Base-by-base conservation (phyloP, 2,888 invertebrate species). In the Laspeyria flexula region DNA sequence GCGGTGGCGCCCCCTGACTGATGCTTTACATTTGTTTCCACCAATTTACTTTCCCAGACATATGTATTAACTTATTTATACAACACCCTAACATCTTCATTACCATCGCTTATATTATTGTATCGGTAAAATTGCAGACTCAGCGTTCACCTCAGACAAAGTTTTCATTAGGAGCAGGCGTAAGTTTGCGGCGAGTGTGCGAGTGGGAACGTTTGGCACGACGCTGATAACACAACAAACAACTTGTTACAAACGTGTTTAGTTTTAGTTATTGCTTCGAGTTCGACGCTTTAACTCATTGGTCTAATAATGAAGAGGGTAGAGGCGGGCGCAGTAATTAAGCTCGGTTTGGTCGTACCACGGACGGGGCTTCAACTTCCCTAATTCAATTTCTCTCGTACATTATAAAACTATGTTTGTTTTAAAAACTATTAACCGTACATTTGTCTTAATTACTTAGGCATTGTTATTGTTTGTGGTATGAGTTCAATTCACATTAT, bases 181-280 rank as follows among this genome's bases (percentile, higher is more conserved):
- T 79, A 89, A 91, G 90, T 91, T 91, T 81, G 86, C 76, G 87
- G 86, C 71, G 85, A 85, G 83, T 83, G 85, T 80, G 84, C 81
- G 86, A 79, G 84, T 68, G 84, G 82, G 83, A 86, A 81, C 86
- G 89, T 83, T 90, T 90, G 90, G 90, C 83, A 81, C 83, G 83
- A 73, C 81, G 82, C 90, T 90, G 91, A 92, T 92, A 92, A 91
- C 89, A 88, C 86, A 88, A 90, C 90, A 90, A 89, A 90, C 90
- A 91, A 90, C 89, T 92, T 90, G 91, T 91, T 91, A 90, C 90
- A 88, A 90, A 91, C 91, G 88, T 90, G 89, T 90, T 91, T 89
- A 90, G 90, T 90, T 90, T 90, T 88, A 90, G 90, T 89, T 90
- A 90, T 90, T 89, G 87, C 90, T 81, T 78, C 77, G 83, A 90